Base-by-base conservation (phyloP, 2,888 invertebrate genomes). In the Noctua fimbriata region DNA sequence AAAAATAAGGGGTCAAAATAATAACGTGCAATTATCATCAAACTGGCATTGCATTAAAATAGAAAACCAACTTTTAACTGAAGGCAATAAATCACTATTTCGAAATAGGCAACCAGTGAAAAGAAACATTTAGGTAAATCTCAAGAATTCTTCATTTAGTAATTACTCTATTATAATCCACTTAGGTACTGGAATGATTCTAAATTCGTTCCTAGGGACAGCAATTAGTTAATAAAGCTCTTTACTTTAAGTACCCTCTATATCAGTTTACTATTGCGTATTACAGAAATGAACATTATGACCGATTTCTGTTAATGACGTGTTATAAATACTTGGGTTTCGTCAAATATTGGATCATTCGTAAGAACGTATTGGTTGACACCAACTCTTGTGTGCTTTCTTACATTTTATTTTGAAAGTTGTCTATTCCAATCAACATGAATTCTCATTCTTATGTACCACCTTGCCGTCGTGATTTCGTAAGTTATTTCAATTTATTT, bases 401-500 rank as follows among this genome's bases (percentile, higher is more conserved):
- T 63, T 47, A 16, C 21, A 36, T n/a, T 36, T 18, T 18, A 1
- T 72, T 58, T 58, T 41, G 0, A 58, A 36, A 2, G 21, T n/a
- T n/a, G n/a, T n/a, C n/a, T 12, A 49, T 14, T 28, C 52, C 0
- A n/a, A 44, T 4, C 0, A 49, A 3, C 10, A 86, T 86, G 84
- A 32, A 87, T 78, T 36, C 49, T 55, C 60, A 70, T 24, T 6
- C 36, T 7, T 41, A 28, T 21, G 2, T 14, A 2, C 18, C 36
- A 2, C 12, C n/a, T 0, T 89, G 88, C 52, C 88, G 89, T 24
- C 85, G 89, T 52, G 82, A 88, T 69, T 87, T 76, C 65, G 89
- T 88, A 81, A 88, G 89, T 87, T 52, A 1, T 21, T 69, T 55
- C 32, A 1, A 63, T 63, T 63, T 16, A 44, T 44, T 44, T 44